Conservation (phyloP, 2,888 invertebrate genomes). For the Pecten maximus region DNA sequence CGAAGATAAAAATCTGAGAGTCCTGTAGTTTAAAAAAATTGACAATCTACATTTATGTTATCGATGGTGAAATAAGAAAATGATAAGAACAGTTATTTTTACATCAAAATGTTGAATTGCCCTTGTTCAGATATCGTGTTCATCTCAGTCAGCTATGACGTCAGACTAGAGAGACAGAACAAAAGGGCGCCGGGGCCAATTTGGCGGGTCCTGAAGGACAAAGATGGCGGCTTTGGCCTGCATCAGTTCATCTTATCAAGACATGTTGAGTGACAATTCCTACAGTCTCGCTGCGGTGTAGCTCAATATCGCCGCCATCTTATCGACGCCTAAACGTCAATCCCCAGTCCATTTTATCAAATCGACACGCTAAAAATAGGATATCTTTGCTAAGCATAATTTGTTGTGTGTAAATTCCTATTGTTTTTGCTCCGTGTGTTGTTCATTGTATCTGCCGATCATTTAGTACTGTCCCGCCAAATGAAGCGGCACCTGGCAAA, state of each 20-base stretch:
- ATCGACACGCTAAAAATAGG: background rate
- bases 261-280: slow-evolving; percentile 15
- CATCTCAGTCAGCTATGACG: background rate
- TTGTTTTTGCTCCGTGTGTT: slow-evolving; percentile 7
- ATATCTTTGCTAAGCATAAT: slow-evolving; percentile 9
- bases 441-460: background rate
- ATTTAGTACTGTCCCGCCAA: background rate
- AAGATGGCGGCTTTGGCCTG: background rate
- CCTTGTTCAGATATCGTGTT: background rate
- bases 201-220: background rate
- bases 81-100: background rate
- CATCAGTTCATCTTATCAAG: background rate
- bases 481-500: background rate
- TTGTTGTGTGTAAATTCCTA: background rate
- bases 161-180: background rate
- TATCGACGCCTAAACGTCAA: slow-evolving; percentile 3
- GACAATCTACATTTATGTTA: background rate
- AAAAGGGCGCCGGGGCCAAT: slow-evolving; percentile 7
- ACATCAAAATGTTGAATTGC: background rate
- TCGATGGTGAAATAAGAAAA: background rate
- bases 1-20: background rate
- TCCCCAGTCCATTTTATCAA: background rate
- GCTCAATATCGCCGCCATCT: background rate
- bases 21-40: background rate
- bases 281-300: background rate